Evolutionary conservation across 2,888 invertebrate species (phyloP), one percentile per base, ranked within the genome.

Genomic region (Pachycephus smyrnensis): DNA sequence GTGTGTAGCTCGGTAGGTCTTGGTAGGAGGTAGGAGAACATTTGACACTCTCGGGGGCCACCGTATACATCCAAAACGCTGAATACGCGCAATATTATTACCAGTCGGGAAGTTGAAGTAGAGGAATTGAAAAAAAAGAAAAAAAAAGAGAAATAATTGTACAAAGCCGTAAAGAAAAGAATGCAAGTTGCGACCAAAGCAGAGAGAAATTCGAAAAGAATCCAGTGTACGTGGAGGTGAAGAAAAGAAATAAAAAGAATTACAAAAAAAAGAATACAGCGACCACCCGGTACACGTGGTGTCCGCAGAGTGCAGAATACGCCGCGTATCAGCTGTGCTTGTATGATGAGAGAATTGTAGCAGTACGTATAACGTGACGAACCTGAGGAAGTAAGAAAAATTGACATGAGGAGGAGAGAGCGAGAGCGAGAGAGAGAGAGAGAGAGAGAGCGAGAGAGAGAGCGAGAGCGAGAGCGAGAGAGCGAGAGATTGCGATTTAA

Each of bases 1-100:
- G 91, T 90, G 89, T 88, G 91, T 91, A 91, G 91, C 90, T 90
- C 88, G 90, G 90, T 91, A 91, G 91, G 90, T 89, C 87, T 89
- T 90, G 90, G 87, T 91, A 91, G 90, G 90, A 85, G 90, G 86
- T 91, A 91, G 90, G 90, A 90, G 87, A 78, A 91, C 89, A 91
- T 90, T 90, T 90, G 91, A 91, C 90, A 90, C 90, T 55, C 40
- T 90, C 90, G 83, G 90, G 90, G 90, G 90, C 86, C 85, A 15
- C 68, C n/a, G 33, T 75, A 73, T n/a, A 40, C 36, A 73, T 73
- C 69, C 75, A 68, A 73, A 55, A 75, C 35, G 69, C 71, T 69
- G 36, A 30, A 76, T 74, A 79, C 15, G 36, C 76, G 74, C 77
- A 79, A 77, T 77, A 75, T 75, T 77, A 55, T 23, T 55, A 2